Evolutionary conservation across 2,888 invertebrate species (phyloP).

Genomic region (Pterobdella sp.): DNA sequence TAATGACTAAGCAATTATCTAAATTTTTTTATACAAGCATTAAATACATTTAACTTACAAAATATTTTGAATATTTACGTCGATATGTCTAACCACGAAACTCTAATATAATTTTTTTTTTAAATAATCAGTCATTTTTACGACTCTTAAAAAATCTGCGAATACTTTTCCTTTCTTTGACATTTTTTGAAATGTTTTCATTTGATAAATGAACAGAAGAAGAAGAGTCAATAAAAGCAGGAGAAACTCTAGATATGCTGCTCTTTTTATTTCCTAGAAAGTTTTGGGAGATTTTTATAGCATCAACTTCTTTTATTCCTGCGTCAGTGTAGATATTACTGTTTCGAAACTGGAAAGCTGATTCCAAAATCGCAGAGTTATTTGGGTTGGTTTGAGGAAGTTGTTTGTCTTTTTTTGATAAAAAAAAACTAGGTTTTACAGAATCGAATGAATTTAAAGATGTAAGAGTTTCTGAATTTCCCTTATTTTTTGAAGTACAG

Average conservation of each 20-base stretch:
- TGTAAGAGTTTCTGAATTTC: not conserved
- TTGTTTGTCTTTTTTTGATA: constrained; percentile 2
- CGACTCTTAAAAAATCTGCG: constrained; percentile 35
- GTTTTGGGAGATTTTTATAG: not conserved
- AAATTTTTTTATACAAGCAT: too few species aligned
- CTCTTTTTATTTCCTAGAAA: not conserved
- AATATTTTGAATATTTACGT: too few species aligned
- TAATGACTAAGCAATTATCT: too few species aligned
- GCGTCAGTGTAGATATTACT: not conserved
- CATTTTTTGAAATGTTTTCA: constrained; percentile 35
- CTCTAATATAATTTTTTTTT: not conserved
- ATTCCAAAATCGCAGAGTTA: not conserved
- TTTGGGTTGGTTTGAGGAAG: not conserved
- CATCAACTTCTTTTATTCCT: not conserved
- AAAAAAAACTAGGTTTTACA: not conserved
- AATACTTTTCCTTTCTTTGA: constrained; percentile 38
- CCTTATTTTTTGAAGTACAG: constrained; percentile 27
- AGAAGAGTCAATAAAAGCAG: not conserved
- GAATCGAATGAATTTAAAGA: not conserved
- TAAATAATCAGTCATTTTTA: constrained; percentile 3
- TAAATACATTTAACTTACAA: too few species aligned
- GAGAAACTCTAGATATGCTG: not conserved
- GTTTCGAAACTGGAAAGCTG: not conserved
- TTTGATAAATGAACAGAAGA: constrained; percentile 26
- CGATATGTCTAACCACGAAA: too few species aligned